Evolutionary conservation across 2,797 vertebrate species (phyloP), one percentile per base, ranked within the genome.

Genomic region (Pseudomugil tenellus): DNA sequence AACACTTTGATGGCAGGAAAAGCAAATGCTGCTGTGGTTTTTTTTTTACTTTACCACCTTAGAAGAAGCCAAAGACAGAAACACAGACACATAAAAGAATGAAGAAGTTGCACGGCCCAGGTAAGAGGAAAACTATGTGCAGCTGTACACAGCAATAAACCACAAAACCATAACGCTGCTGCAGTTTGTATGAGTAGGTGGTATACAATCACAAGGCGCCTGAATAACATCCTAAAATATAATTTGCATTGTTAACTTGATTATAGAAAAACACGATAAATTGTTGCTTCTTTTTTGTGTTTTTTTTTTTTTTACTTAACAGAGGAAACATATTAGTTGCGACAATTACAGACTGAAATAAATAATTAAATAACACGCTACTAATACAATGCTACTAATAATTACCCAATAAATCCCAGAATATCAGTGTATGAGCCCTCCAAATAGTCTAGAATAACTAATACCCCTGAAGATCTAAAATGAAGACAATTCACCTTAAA

Each of bases 221-320:
- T 62, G 67, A 77, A 74, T 70, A 76, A 76, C 62, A 79, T 16
- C 26, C 66, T 72, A 60, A 56, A 25, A 28, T 39, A 70, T 72
- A 63, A 76, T 80, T 34, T 68, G 57, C 46, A 64, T 55, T 57
- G 59, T 53, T 64, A 26, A 48, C 67, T 55, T 56, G 31, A 35
- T 55, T 78, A 73, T 31, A 75, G 60, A 78, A 85, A 71, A 75
- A 67, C 31, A 71, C 54, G 10, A 6, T 25, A 59, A 26, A 70
- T 46, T 71, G 49, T 71, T 70, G 63, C 49, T 63, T 61, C 51
- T 82, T 58, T 51, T 23, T 7, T 11, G 21, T 46, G 29, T 67
- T 48, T 65, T 54, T 61, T 23, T 2, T 14, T 34, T 19, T 55
- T 52, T 62, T 39, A n/a, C 52, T 58, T 10, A 54, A 6, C 41